Evolutionary conservation across 1,140 invertebrate species (phyloP).

Genomic region (Helicoverpa zea): DNA sequence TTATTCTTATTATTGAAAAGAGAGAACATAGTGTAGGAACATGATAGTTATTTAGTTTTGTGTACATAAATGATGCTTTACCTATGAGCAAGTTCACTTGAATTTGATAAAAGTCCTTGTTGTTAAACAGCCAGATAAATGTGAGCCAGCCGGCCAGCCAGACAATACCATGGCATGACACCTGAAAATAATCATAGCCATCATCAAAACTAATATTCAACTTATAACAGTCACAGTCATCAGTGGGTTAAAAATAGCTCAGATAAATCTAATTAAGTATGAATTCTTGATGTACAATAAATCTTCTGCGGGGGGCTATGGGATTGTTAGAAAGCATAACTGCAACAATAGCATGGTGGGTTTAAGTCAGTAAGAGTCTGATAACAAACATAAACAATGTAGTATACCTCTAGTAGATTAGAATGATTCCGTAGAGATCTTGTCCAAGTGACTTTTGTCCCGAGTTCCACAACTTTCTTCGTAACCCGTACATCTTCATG

Average conservation of each 20-base stretch:
- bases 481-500: conserved; percentile 89
- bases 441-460: conserved; percentile 88
- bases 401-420: conserved; percentile 89
- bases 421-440: conserved; percentile 88
- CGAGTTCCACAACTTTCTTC: conserved; percentile 88
- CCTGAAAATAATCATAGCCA: conserved; percentile 84
- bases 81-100: conserved; percentile 95
- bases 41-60: background rate
- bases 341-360: too few species aligned
- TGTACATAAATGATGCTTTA: conserved; percentile 7
- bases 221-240: background rate
- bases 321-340: too few species aligned
- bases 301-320: too few species aligned
- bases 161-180: conserved; percentile 95
- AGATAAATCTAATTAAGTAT: background rate
- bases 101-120: conserved; percentile 90
- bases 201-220: conserved; percentile 21
- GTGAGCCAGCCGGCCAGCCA: conserved; percentile 93
- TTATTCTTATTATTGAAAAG: background rate
- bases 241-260: too few species aligned
- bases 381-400: background rate
- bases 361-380: conserved; percentile 13
- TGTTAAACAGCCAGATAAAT: conserved; percentile 91
- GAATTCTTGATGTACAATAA: background rate
- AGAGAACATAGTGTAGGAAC: too few species aligned